Conservation (phyloP, 2,797 vertebrate species). For the Craterocephalus amniculus region DNA sequence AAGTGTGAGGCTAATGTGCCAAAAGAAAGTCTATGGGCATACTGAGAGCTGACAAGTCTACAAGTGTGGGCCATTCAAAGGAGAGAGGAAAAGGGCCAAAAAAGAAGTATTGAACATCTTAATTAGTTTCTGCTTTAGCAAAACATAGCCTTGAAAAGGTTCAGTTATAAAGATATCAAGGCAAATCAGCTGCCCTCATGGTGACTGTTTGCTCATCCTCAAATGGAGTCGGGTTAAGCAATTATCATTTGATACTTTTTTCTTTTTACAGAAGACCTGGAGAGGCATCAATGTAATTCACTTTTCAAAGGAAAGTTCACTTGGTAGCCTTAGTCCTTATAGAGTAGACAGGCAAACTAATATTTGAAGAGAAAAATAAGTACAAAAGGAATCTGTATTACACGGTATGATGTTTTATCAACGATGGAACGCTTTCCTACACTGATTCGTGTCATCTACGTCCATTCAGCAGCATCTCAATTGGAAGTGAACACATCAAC, state of each 20-base stretch:
- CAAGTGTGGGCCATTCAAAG: slow-evolving; percentile 72
- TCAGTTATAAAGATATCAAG: slow-evolving; percentile 77
- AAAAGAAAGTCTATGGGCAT: slow-evolving; percentile 75
- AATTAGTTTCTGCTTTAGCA: slow-evolving; percentile 77
- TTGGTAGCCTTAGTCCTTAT: slow-evolving; percentile 38
- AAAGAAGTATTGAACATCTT: slow-evolving; percentile 76
- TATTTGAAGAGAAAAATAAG: slow-evolving; percentile 33
- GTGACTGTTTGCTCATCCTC: slow-evolving; percentile 64
- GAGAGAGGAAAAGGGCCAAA: slow-evolving; percentile 74
- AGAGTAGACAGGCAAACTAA: slow-evolving; percentile 51
- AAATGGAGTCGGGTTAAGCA: slow-evolving; percentile 73
- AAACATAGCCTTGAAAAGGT: slow-evolving; percentile 77
- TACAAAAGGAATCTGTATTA: slow-evolving; percentile 3
- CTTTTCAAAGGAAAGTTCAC: slow-evolving; percentile 44
- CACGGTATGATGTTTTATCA: slow-evolving; percentile 35
- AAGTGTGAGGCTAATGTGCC: slow-evolving; percentile 73
- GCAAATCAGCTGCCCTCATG: slow-evolving; percentile 74
- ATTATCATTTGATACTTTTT: slow-evolving; percentile 72
- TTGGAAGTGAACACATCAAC: slow-evolving; percentile 40
- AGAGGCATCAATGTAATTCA: slow-evolving; percentile 46
- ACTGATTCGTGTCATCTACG: slow-evolving; percentile 35
- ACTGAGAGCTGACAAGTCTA: slow-evolving; percentile 72
- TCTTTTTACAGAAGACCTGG: slow-evolving; percentile 65
- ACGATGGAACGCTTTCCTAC: slow-evolving; percentile 41
- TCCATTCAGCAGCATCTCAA: slow-evolving; percentile 41